A percentile compares a stretch with the other conserved stretches of the same genome.
Conservation (phyloP, 2,113 vertebrate species). For the Pollimyrus isidori region DNA sequence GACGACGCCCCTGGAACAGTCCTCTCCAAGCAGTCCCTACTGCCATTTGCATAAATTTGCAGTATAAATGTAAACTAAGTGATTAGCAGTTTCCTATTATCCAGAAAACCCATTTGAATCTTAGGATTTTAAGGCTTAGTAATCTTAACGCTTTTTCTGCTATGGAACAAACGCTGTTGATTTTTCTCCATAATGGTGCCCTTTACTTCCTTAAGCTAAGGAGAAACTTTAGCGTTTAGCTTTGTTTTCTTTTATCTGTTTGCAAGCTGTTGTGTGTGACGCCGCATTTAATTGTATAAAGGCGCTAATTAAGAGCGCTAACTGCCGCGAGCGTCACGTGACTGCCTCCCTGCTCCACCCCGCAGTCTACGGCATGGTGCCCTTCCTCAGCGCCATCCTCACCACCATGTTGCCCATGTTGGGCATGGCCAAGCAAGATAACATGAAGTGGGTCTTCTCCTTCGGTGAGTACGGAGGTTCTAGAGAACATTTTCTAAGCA, state of each 20-base stretch:
- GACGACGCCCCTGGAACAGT: too few relatives aligned
- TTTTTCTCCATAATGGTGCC: not conserved
- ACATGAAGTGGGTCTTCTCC: constrained; percentile 76
- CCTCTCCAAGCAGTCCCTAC: not conserved
- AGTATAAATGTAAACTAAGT: constrained; percentile 10
- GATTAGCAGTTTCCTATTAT: not conserved
- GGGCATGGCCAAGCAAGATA: constrained; percentile 76
- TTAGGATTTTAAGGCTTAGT: not conserved
- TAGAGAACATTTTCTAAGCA: constrained; percentile 30
- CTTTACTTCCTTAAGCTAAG: not conserved
- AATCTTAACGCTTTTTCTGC: constrained; percentile 1
- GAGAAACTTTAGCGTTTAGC: not conserved
- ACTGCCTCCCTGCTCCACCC: not conserved
- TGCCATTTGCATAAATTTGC: not conserved
- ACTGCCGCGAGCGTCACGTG: not conserved
- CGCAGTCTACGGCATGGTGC: constrained; percentile 87
- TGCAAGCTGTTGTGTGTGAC: not conserved
- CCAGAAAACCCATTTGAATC: not conserved
- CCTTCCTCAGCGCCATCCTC: constrained; percentile 82
- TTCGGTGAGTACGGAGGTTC: constrained; percentile 54
- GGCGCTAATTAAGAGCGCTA: not conserved
- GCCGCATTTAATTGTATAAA: not conserved
- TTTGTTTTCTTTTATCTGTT: not conserved
- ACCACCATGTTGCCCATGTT: constrained; percentile 91
- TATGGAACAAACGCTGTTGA: not conserved